phyloP scores from a whole-genome alignment of 2,888 invertebrate species.

The Thecophora atra region DNA sequence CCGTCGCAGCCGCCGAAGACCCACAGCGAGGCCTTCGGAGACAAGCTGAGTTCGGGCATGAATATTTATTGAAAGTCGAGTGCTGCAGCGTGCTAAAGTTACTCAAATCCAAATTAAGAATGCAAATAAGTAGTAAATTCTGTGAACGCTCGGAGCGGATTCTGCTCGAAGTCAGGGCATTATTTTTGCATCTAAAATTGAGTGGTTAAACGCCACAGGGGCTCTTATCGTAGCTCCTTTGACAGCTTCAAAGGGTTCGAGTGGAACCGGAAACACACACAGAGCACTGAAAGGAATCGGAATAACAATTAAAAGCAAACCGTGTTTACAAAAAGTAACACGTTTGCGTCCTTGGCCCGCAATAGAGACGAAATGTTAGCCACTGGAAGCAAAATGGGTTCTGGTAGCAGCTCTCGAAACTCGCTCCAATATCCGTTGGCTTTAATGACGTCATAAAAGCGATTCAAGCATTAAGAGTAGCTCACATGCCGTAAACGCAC shows the following conservation, averaged over 20 bases:
- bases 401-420: slow-evolving; percentile 15
- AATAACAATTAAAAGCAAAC: slow-evolving; percentile 11
- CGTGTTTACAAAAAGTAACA: slow-evolving; percentile 6
- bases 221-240: not conserved
- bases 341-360: not conserved
- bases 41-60: slow-evolving; percentile 11
- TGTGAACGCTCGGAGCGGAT: not conserved
- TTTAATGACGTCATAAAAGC: slow-evolving; percentile 49
- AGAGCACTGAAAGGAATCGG: not conserved
- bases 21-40: not conserved
- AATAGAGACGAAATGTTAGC: not conserved
- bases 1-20: not conserved
- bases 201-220: not conserved
- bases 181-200: not conserved
- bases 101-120: slow-evolving; percentile 21
- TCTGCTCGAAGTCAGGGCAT: not conserved
- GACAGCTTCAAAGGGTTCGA: not conserved
- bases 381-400: slow-evolving; percentile 19
- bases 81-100: slow-evolving; percentile 6
- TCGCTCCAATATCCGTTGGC: slow-evolving; percentile 46
- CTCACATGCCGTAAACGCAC: not conserved
- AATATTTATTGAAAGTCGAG: slow-evolving; percentile 23
- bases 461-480: slow-evolving; percentile 43
- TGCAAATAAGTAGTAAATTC: slow-evolving; percentile 5
- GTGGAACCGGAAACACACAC: not conserved